Percentiles rank a stretch among this genome's conserved stretches.
phyloP scores from a whole-genome alignment of 2,113 vertebrate genomes.

The Chiloscyllium plagiosum region DNA sequence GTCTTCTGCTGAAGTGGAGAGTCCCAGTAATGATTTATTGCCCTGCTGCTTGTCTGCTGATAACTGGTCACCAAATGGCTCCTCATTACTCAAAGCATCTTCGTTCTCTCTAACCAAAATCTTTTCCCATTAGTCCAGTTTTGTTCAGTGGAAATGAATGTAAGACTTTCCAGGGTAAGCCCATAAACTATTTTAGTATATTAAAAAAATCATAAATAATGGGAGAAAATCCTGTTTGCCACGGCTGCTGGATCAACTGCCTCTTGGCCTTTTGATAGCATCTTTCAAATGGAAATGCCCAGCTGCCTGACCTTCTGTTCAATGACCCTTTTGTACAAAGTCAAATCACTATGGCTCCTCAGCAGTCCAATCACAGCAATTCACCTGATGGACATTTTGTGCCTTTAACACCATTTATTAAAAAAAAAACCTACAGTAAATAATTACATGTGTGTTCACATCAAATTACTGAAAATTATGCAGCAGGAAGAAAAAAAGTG shows the following conservation, averaged over 20 bases:
- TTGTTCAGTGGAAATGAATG: conserved; percentile 66
- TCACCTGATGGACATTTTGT: conserved; percentile 65
- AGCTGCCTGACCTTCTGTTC: conserved; percentile 96
- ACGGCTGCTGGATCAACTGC: conserved; percentile 67
- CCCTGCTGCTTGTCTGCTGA: conserved; percentile 62
- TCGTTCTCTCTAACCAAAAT: conserved; percentile 63
- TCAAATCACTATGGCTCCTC: conserved; percentile 72
- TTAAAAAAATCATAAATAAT: conserved; percentile 70
- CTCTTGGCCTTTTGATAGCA: conserved; percentile 75
- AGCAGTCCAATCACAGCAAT: conserved; percentile 49
- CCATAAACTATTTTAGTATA: conserved; percentile 75
- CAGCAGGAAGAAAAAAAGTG: not conserved
- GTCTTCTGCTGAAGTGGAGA: conserved; percentile 57
- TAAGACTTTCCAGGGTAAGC: conserved; percentile 55
- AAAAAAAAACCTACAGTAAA: not conserved
- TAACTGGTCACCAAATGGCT: conserved; percentile 68
- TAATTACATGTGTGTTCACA: not conserved
- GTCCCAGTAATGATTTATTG: conserved; percentile 70
- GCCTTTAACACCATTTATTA: not conserved
- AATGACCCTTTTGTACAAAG: conserved; percentile 87
- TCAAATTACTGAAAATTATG: not conserved
- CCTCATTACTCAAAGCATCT: conserved; percentile 72
- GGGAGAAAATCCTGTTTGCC: conserved; percentile 73
- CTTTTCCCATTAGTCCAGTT: conserved; percentile 65
- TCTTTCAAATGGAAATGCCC: conserved; percentile 98